Conservation (phyloP, 2,797 vertebrate genomes). For the Semotilus atromaculatus region DNA sequence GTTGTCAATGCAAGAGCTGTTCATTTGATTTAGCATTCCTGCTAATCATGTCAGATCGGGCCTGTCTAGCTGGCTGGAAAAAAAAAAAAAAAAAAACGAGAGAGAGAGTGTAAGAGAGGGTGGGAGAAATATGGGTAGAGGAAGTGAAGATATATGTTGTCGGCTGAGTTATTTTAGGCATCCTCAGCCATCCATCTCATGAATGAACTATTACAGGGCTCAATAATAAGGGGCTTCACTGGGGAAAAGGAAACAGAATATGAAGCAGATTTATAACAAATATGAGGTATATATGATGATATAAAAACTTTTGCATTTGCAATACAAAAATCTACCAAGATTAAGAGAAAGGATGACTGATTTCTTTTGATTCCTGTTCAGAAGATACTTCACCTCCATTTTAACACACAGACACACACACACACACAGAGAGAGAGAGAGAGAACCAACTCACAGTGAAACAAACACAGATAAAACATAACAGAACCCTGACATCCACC, state of each 20-base stretch:
- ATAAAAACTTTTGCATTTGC: constrained; percentile 11
- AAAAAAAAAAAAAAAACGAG: constrained; percentile 43
- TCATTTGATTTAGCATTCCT: constrained; percentile 53
- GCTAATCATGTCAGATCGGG: constrained; percentile 45
- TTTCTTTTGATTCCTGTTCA: neutral
- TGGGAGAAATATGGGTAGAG: constrained; percentile 32
- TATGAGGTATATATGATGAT: constrained; percentile 23
- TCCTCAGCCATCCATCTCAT: constrained; percentile 53
- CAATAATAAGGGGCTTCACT: constrained; percentile 50
- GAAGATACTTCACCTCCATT: neutral
- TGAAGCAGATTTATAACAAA: constrained; percentile 7
- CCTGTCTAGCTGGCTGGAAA: constrained; percentile 29
- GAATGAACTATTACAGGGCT: constrained; percentile 55
- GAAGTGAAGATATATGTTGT: constrained; percentile 42
- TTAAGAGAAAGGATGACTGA: neutral
- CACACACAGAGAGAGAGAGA: too few species aligned
- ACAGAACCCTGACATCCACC: neutral
- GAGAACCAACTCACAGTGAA: too few species aligned
- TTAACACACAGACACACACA: neutral
- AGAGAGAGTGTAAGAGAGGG: constrained; percentile 31
- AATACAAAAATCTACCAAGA: constrained; percentile 3
- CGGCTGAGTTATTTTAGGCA: constrained; percentile 59
- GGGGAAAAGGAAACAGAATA: constrained; percentile 7
- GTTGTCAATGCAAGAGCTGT: constrained; percentile 40
- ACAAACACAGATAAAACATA: neutral